Conservation (phyloP, 2,888 invertebrate species). For the Coecobrya sp. region DNA sequence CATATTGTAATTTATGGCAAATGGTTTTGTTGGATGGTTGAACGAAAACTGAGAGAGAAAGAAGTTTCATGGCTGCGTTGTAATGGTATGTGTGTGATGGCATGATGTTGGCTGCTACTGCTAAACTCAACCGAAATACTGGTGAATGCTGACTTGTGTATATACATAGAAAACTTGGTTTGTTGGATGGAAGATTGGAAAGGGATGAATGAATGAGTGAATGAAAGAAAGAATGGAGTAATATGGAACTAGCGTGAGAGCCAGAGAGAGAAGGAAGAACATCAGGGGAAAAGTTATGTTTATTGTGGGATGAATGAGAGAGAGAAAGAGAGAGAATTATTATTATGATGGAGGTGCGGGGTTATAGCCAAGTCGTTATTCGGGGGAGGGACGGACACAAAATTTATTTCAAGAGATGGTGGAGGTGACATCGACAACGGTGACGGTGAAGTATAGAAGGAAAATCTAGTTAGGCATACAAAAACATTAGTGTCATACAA, state of each 20-base stretch:
- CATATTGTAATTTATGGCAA: conserved; percentile 83
- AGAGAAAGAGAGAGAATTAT: conserved; percentile 72
- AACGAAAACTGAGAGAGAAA: conserved; percentile 61
- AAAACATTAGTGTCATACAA: conserved; percentile 69
- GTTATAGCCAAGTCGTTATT: conserved; percentile 72
- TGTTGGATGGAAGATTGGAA: conserved; percentile 72
- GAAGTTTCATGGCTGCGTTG: conserved; percentile 28
- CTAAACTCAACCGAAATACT: background rate
- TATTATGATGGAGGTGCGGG: conserved; percentile 74
- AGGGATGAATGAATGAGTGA: conserved; percentile 80
- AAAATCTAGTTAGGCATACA: conserved; percentile 67
- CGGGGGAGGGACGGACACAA: conserved; percentile 66
- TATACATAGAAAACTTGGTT: conserved; percentile 32
- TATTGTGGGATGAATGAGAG: conserved; percentile 82
- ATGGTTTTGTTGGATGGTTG: conserved; percentile 81
- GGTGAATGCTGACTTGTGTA: conserved; percentile 50
- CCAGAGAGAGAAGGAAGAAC: conserved; percentile 71
- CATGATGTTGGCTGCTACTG: conserved; percentile 47
- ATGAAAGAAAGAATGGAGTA: conserved; percentile 61
- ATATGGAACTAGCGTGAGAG: conserved; percentile 62
- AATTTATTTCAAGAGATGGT: conserved; percentile 72
- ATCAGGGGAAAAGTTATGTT: conserved; percentile 82
- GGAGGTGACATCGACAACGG: conserved; percentile 74
- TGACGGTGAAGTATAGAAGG: conserved; percentile 66
- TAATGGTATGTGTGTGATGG: conserved; percentile 42